Base-by-base conservation (phyloP, 2,113 vertebrate species). In the Megaceryle maxima region DNA sequence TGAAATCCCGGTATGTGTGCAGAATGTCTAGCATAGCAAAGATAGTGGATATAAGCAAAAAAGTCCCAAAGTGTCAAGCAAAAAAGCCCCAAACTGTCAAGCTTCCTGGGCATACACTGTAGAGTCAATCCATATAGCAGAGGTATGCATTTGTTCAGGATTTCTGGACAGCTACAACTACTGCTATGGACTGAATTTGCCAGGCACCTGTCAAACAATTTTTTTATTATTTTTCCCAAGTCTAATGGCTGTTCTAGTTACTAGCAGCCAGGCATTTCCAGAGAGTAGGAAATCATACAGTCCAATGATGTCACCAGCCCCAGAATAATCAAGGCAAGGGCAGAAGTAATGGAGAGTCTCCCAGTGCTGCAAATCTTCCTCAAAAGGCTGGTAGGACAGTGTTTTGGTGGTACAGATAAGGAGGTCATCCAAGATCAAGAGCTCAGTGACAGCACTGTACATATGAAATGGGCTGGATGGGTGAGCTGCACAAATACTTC, bases 211-310 rank as follows among this genome's bases (percentile, higher is more conserved):
- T 64, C 39, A 87, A 86, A 70, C 24, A 5, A 9, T 59, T 0
- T 68, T 28, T 11, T 7, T 16, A 11, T 24, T 37, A n/a, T 8
- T 33, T 25, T 9, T 0, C 0, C 43, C 33, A 43, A 66, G 20
- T 19, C 2, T 6, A 24, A 5, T 53, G 19, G 13, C 26, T 33
- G 7, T 39, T 48, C 35, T 86, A 4, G 55, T 57, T 56, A 17
- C 41, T 56, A 33, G 35, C 70, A 33, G 18, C 13, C n/a, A 59
- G 28, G 14, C 25, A 14, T 56, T 5, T 82, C 37, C 63, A 60
- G 39, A 63, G 35, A 79, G 33, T 28, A 72, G 44, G 39, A 88
- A 21, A 64, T 21, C 16, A 5, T 37, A 10, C n/a, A 67, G 31
- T 14, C 41, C 14, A 46, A 79, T 79, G 5, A 6, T 85, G 13